A percentile compares a stretch with the other conserved stretches of the same genome.
These are phyloP conservation scores for Smutsia temminckii DNA, from an alignment of 2,797 vertebrate genomes.

Conservation along the genomic window DNA sequence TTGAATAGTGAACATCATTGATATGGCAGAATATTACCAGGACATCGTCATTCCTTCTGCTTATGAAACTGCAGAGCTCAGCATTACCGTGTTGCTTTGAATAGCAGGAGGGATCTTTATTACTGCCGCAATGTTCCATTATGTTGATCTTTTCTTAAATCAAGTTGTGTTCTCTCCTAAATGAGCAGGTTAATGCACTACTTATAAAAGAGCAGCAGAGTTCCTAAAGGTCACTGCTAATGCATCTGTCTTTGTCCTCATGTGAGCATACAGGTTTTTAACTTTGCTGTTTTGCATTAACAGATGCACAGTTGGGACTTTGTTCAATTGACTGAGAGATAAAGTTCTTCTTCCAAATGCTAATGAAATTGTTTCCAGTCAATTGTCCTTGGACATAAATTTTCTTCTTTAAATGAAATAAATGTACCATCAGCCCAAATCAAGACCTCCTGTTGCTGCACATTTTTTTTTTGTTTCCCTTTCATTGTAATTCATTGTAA, in stretches of 20 bases:
- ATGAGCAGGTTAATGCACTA: not conserved
- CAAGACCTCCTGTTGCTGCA: not conserved
- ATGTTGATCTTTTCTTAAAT: not conserved
- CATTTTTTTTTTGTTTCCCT: not conserved
- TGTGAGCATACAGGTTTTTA: not conserved
- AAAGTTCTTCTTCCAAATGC: not conserved
- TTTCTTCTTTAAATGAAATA: not conserved
- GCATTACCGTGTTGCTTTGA: not conserved
- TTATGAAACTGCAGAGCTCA: not conserved
- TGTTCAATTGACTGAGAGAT: conserved; percentile 16
- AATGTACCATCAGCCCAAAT: not conserved
- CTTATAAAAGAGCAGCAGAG: not conserved
- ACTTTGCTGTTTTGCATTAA: not conserved
- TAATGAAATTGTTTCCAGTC: conserved; percentile 4
- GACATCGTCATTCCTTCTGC: not conserved
- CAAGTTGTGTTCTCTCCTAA: not conserved
- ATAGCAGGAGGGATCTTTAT: fast-evolving
- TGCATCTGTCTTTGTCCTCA: not conserved
- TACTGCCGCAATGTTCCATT: not conserved
- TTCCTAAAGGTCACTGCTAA: not conserved
- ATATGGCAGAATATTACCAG: not conserved
- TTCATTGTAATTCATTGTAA: not conserved
- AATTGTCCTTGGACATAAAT: not conserved
- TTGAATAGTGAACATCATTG: not conserved
- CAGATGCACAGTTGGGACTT: not conserved